phyloP scores from a whole-genome alignment of 2,888 invertebrate genomes.

The Encarsia formosa region DNA sequence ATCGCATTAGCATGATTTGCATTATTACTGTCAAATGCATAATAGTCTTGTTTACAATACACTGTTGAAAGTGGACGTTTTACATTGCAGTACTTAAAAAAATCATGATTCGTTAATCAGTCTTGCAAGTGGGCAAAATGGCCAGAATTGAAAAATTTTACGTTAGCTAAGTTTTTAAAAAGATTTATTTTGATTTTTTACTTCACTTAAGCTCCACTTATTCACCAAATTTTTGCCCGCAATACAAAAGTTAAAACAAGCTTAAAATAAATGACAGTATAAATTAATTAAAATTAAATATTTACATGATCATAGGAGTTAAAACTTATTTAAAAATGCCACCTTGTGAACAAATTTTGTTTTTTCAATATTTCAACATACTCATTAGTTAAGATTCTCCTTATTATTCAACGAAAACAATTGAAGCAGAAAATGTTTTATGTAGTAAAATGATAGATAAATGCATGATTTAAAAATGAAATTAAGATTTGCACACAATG shows the following conservation, averaged over 20 bases:
- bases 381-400: neutral
- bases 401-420: neutral
- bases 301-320: constrained; percentile 13
- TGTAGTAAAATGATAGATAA: too few species aligned
- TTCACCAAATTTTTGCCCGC: constrained; percentile 12
- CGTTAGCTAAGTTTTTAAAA: constrained; percentile 5
- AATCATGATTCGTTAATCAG: constrained; percentile 24
- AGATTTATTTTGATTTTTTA: neutral
- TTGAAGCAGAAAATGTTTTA: neutral
- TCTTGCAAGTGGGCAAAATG: constrained; percentile 24
- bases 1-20: constrained; percentile 15
- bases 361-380: neutral
- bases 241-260: constrained; percentile 12
- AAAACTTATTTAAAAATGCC: constrained; percentile 15
- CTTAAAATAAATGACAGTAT: constrained; percentile 15
- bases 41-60: constrained; percentile 3
- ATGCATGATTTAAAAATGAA: neutral
- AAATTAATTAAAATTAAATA: constrained; percentile 5
- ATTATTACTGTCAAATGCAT: constrained; percentile 1
- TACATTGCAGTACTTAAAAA: constrained; percentile 9
- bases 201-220: constrained; percentile 11
- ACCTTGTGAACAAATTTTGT: neutral
- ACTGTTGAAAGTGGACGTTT: constrained; percentile 6
- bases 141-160: neutral
- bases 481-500: constrained; percentile 11